phyloP scores from a whole-genome alignment of 2,113 vertebrate species.

The Cairina moschata region DNA sequence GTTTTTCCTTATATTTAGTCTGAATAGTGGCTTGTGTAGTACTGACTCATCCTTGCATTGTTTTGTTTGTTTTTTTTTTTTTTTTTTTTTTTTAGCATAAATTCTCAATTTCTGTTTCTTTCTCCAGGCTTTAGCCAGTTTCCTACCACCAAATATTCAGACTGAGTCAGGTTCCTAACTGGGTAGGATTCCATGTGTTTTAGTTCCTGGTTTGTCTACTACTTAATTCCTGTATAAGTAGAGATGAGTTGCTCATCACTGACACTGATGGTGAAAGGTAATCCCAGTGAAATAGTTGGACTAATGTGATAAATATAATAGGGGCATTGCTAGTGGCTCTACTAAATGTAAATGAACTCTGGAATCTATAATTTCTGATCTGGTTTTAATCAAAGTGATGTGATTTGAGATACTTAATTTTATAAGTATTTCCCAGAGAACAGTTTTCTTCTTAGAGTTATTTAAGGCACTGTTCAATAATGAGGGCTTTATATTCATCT shows the following conservation, averaged over 20 bases:
- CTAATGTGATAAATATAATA: neutral
- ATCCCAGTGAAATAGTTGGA: neutral
- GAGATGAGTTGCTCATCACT: neutral
- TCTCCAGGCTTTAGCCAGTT: neutral
- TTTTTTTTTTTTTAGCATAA: neutral
- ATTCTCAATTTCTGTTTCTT: neutral
- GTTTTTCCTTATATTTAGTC: neutral
- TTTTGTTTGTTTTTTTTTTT: too few relatives aligned
- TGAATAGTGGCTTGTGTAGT: neutral
- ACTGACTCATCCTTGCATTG: neutral
- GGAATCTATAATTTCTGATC: neutral
- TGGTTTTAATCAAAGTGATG: neutral
- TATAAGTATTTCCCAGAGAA: neutral
- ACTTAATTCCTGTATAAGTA: neutral
- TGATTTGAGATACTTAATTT: neutral
- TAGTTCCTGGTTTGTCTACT: neutral
- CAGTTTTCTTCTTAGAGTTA: neutral
- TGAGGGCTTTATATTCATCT: neutral
- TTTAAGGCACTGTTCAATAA: neutral
- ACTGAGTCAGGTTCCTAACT: neutral
- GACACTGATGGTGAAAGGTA: neutral
- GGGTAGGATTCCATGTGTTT: neutral
- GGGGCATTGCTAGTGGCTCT: neutral
- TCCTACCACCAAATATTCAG: neutral
- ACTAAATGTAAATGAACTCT: neutral